A percentile compares a stretch with the other conserved stretches of the same genome.
Evolutionary conservation across 2,113 vertebrate genomes (phyloP).

Genomic region (Plotosus lineatus): DNA sequence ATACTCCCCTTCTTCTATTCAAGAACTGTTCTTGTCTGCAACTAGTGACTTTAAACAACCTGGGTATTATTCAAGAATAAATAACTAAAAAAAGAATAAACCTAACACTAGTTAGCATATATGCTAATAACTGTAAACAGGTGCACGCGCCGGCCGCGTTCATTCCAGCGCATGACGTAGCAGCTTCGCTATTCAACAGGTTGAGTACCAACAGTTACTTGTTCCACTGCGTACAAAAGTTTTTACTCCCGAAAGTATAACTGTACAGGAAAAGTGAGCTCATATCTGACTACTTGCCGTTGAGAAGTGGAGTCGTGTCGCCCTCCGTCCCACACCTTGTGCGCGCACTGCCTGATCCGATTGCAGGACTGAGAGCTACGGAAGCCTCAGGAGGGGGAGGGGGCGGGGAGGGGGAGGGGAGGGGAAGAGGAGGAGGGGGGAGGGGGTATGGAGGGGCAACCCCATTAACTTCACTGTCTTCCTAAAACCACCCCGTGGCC

Average conservation of each 20-base stretch:
- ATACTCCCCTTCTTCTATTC: background rate
- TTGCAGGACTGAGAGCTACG: slow-evolving; percentile 23
- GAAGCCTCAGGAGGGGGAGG: background rate
- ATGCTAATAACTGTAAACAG: slow-evolving; percentile 23
- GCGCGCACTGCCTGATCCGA: slow-evolving; percentile 9
- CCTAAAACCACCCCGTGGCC: background rate
- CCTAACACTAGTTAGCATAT: slow-evolving; percentile 12
- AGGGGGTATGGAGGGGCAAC: background rate
- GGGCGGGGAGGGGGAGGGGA: background rate
- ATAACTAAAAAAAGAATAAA: background rate
- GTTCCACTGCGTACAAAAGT: background rate
- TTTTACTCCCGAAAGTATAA: background rate
- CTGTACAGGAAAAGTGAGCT: background rate
- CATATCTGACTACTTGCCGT: background rate
- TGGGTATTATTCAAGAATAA: background rate
- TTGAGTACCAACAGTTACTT: background rate
- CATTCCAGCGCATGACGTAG: background rate
- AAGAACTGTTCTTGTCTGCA: background rate
- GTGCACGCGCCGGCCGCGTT: slow-evolving; percentile 20
- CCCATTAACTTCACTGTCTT: background rate
- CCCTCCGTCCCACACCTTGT: background rate
- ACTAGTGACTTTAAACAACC: background rate
- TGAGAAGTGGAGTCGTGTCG: background rate
- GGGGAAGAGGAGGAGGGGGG: background rate
- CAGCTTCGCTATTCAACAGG: slow-evolving; percentile 10